Percentiles rank a stretch among this genome's conserved stretches.
Conservation (phyloP, 2,113 vertebrate species). For the Ibidorhyncha struthersii region DNA sequence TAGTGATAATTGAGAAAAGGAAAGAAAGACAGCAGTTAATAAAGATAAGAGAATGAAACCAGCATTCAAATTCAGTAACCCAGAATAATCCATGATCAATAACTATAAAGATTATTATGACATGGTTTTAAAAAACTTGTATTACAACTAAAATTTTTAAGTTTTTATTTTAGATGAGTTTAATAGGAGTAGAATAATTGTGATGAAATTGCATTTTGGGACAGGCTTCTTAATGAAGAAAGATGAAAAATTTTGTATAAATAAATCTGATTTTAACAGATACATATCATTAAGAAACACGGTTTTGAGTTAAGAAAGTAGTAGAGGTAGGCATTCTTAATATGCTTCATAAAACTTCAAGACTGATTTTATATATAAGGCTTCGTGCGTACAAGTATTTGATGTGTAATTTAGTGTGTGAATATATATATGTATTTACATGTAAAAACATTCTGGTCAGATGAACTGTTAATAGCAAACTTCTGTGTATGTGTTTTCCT, state of each 20-base stretch:
- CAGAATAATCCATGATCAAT: background rate
- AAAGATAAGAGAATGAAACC: background rate
- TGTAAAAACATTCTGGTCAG: background rate
- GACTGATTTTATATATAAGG: background rate
- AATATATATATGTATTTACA: background rate
- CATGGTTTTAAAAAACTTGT: background rate
- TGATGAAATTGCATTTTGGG: background rate
- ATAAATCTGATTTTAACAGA: background rate
- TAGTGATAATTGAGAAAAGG: background rate
- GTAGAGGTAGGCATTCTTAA: background rate
- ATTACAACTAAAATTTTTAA: background rate
- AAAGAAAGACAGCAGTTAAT: background rate
- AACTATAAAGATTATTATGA: background rate
- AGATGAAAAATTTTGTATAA: background rate
- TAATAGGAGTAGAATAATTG: background rate
- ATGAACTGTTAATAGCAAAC: background rate
- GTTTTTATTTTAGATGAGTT: background rate
- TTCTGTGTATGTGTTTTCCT: background rate
- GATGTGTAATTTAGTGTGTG: background rate
- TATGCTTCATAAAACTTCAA: background rate
- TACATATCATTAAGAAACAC: background rate
- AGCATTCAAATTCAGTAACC: background rate
- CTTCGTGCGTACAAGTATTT: background rate
- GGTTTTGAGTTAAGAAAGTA: background rate
- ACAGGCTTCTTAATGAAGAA: background rate